A percentile compares a stretch with the other conserved stretches of the same genome.
phyloP scores from a whole-genome alignment of 2,797 vertebrate species.

The Clarias pachynema region DNA sequence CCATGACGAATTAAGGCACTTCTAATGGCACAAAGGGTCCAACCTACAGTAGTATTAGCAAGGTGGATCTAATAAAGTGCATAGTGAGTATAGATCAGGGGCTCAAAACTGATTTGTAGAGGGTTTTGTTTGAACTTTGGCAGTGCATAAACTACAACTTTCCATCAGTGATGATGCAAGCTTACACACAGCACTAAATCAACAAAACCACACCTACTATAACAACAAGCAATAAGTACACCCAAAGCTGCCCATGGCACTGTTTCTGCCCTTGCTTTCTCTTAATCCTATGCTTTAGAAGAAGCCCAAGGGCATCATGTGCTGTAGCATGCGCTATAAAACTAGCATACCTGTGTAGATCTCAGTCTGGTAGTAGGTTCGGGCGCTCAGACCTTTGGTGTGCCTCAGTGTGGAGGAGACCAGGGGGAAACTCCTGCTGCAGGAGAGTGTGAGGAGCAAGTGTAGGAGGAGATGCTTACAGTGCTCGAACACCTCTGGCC shows the following conservation, averaged over 20 bases:
- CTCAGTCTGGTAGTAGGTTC: constrained; percentile 86
- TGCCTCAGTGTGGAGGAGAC: constrained; percentile 92
- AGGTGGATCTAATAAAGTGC: too few species aligned
- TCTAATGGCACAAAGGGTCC: too few species aligned
- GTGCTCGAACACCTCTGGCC: constrained; percentile 96
- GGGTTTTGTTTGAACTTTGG: background rate
- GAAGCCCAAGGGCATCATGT: too few species aligned
- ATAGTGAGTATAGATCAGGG: too few species aligned
- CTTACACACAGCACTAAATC: background rate
- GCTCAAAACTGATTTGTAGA: too few species aligned
- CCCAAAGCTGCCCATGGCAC: background rate
- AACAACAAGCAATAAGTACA: background rate
- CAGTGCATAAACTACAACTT: background rate
- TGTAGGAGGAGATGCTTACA: constrained; percentile 94
- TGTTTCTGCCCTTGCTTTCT: background rate
- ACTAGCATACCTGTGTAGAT: constrained; percentile 84
- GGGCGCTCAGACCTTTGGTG: constrained; percentile 89
- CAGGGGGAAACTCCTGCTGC: constrained; percentile 92
- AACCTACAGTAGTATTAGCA: too few species aligned
- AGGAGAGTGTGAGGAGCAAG: constrained; percentile 91
- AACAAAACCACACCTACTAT: background rate
- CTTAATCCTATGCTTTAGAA: background rate
- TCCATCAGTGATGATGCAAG: background rate
- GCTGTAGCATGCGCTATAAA: background rate
- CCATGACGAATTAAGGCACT: too few species aligned